Evolutionary conservation across 92 coral and sea anemone genomes (phyloP).

Genomic region (Nematostella vectensis): DNA sequence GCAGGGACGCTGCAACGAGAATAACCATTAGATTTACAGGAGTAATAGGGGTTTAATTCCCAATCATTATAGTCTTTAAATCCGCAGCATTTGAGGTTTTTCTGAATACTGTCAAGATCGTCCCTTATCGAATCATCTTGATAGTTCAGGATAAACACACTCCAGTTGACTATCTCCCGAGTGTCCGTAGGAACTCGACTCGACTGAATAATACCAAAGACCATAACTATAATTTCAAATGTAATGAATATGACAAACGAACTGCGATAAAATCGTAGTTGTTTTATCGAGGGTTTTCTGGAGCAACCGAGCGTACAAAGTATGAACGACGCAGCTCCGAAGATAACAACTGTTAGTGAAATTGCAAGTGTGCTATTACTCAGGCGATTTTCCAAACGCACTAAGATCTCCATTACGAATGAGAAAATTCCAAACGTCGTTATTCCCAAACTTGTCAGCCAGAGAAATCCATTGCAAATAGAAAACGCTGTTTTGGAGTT

Average conservation of each 20-base stretch:
- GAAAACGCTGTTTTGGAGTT: background rate
- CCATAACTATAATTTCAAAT: background rate
- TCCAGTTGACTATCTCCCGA: constrained; percentile 22
- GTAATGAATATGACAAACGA: background rate
- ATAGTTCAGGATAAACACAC: constrained; percentile 23
- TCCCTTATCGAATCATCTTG: constrained; percentile 21
- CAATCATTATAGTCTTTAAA: constrained; percentile 38
- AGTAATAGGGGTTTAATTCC: constrained; percentile 34
- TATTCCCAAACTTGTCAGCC: background rate
- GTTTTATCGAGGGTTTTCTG: background rate
- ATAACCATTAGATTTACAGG: constrained; percentile 32
- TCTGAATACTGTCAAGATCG: constrained; percentile 35
- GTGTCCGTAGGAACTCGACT: constrained; percentile 3
- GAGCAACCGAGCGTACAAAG: background rate
- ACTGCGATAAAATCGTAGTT: background rate
- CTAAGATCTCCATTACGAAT: background rate
- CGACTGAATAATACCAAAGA: constrained; percentile 3
- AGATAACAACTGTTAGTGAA: background rate
- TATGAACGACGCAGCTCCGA: background rate
- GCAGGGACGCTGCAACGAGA: constrained; percentile 40
- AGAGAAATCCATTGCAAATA: background rate
- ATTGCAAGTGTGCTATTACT: background rate
- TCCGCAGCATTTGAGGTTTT: constrained; percentile 35
- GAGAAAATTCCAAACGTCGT: background rate
- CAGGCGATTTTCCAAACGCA: constrained; percentile 1